Conservation (phyloP, 53 echinoderm and acorn worm genomes). For the Patiria pectinifera region DNA sequence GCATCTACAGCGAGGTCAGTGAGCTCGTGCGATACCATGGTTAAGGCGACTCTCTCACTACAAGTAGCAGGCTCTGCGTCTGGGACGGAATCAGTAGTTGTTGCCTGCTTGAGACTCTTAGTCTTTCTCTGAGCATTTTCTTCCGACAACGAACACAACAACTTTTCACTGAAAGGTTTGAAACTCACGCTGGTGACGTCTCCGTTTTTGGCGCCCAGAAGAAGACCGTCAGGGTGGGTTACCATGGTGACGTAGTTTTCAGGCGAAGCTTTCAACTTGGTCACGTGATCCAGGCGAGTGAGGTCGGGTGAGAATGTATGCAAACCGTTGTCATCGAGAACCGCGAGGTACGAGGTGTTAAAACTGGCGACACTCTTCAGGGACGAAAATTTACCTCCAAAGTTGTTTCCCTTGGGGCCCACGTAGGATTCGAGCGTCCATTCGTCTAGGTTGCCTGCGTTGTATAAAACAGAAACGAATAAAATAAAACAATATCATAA, state of each 20-base stretch:
- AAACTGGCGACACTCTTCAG: not conserved
- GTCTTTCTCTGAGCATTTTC: not conserved
- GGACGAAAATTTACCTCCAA: not conserved
- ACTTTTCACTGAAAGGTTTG: too few species aligned
- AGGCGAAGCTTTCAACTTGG: not conserved
- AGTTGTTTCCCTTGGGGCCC: not conserved
- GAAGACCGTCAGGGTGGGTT: not conserved
- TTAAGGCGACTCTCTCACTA: not conserved
- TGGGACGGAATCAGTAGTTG: not conserved
- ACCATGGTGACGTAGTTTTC: conserved; percentile 2
- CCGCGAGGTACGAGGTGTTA: not conserved
- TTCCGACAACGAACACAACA: not conserved
- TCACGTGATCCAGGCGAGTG: not conserved
- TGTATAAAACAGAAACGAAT: too few species aligned
- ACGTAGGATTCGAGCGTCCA: not conserved
- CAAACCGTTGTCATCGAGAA: not conserved
- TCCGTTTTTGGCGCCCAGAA: not conserved
- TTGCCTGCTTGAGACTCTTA: not conserved
- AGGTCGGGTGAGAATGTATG: conserved; percentile 2
- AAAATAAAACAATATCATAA: too few species aligned
- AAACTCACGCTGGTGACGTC: not conserved
- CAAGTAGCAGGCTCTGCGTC: not conserved
- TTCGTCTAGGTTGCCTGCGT: not conserved
- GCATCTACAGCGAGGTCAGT: not conserved
- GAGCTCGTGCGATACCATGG: not conserved